Percentiles rank a stretch among this genome's conserved stretches.
These are phyloP conservation scores for Dryas iulia DNA, from an alignment of 1,140 invertebrate genomes.

Conservation along the genomic window DNA sequence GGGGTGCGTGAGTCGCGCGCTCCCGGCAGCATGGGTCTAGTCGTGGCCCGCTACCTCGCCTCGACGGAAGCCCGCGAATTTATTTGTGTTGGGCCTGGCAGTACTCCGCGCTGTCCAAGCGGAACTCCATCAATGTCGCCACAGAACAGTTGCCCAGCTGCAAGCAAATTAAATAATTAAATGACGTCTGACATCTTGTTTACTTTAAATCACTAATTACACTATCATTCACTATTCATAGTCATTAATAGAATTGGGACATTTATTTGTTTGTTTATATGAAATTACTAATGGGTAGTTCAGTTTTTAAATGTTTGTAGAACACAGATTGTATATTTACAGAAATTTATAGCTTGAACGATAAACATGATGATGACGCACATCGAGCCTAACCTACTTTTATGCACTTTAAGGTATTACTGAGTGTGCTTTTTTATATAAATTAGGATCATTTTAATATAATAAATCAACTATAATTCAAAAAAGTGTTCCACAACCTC, in stretches of 20 bases:
- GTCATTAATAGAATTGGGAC: constrained; percentile 8
- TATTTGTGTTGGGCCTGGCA: constrained; percentile 98
- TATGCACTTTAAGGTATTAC: not conserved
- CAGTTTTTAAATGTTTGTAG: constrained; percentile 18
- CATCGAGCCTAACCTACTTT: constrained; percentile 4
- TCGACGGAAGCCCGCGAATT: constrained; percentile 73
- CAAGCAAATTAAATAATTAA: constrained; percentile 35
- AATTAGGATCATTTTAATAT: not conserved
- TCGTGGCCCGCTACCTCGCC: constrained; percentile 50
- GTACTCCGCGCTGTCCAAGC: constrained; percentile 96
- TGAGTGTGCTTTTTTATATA: not conserved
- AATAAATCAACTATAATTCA: not conserved
- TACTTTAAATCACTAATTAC: constrained; percentile 16
- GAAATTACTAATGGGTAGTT: constrained; percentile 1
- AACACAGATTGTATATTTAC: constrained; percentile 7
- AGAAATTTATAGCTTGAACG: not conserved
- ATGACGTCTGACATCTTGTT: constrained; percentile 8
- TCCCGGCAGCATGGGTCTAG: constrained; percentile 66
- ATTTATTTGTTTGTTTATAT: constrained; percentile 16
- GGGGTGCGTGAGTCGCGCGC: constrained; percentile 55
- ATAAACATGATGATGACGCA: constrained; percentile 13
- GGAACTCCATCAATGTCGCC: constrained; percentile 98
- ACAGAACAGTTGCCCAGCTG: constrained; percentile 79
- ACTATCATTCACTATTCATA: constrained; percentile 20
- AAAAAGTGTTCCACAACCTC: not conserved